Base-by-base conservation (phyloP, 2,888 invertebrate genomes). In the Scaptomyza flava region DNA sequence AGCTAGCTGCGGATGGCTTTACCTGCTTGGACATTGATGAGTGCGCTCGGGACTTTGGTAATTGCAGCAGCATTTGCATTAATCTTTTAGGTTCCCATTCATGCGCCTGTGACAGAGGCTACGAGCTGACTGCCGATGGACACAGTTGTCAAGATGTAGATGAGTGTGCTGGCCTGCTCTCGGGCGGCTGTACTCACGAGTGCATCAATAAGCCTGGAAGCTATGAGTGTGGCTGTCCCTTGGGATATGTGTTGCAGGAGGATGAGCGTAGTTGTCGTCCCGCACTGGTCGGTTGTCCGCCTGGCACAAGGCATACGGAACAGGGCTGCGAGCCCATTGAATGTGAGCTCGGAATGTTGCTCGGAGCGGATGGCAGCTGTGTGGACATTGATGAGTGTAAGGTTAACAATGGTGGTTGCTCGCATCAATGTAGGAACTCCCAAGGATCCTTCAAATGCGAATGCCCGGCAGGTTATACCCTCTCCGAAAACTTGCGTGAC, bases 391-490 rank as follows among this genome's bases (percentile, higher is more conserved):
- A 94, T 80, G 93, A 93, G 79, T 94, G 94, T 66, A 69, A 80
- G 30, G 31, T 87, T 3, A 72, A 91, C 7, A 92, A 92, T 60
- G 92, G 92, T 1, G 92, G 91, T 11, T 91, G 92, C 86, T 78
- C 87, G 0, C 89, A 91, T 47, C 81, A 77, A 3, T 91, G 94
- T 68, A 72, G 86, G 2, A 94, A 93, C 69, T 87, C 89, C 0
- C 89, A 91, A 7, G 94, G 93, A 1, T 92, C 92, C 2, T 94
- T 91, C 42, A 91, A 92, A 66, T 96, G 96, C 87, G 90, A 90
- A n/a, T 96, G 96, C 79, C 93, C 93, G 12, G 83, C 91, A 2
- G 95, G 95, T 0, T 94, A 92, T 80, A 78, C 87, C 7, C 90
- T 93, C 6, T 92, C 91, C 6, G 11, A 1, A 6, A 86, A 89